phyloP scores from a whole-genome alignment of 2,113 vertebrate genomes.

The Zootoca vivipara region DNA sequence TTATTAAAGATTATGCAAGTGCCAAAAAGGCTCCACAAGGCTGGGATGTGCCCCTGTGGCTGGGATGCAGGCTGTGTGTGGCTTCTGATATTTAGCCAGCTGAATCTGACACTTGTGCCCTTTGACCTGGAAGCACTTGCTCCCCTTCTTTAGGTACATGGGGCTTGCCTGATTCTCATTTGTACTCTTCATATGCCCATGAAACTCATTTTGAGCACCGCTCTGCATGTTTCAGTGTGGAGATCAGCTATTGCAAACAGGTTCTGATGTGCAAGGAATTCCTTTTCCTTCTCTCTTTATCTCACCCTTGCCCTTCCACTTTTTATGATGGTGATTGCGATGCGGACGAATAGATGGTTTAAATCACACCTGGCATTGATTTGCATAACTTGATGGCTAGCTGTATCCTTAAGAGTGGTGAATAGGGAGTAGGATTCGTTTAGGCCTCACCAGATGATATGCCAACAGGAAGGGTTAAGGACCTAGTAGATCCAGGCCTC shows the following conservation, averaged over 20 bases:
- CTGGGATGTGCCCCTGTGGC: background rate
- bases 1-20: background rate
- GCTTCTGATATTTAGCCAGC: background rate
- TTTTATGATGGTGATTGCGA: background rate
- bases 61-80: background rate
- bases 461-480: background rate
- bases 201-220: background rate
- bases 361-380: background rate
- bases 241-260: background rate
- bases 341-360: no score
- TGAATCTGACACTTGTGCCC: no score
- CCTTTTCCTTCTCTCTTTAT: background rate
- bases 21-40: background rate
- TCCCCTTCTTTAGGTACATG: background rate
- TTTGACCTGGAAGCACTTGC: background rate
- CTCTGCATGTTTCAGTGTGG: background rate
- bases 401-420: background rate
- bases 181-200: background rate
- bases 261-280: background rate
- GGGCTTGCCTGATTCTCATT: background rate
- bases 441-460: background rate
- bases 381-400: background rate
- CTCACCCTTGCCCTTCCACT: background rate
- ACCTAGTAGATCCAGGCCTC: background rate
- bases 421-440: background rate